A percentile compares a stretch with the other conserved stretches of the same genome.
Evolutionary conservation across 2,888 invertebrate species (phyloP).

Genomic region (Ornithoptera priamus): DNA sequence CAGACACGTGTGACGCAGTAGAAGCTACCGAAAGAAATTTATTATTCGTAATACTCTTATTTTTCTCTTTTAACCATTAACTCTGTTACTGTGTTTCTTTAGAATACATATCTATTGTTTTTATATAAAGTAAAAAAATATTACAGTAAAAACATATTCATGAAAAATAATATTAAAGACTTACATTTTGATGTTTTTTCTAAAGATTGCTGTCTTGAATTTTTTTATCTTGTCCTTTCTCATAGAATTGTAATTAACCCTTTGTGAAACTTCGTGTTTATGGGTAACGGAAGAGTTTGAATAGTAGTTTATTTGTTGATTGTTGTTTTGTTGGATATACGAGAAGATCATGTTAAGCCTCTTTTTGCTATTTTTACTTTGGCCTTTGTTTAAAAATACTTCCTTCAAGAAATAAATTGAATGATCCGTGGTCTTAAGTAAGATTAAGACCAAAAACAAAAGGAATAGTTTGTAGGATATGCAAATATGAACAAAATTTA

Average conservation of each 20-base stretch:
- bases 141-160: not conserved
- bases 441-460: conserved; percentile 53
- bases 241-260: conserved; percentile 53
- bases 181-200: conserved; percentile 69
- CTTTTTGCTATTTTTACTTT: conserved; percentile 7
- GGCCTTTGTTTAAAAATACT: conserved; percentile 5
- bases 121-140: not conserved
- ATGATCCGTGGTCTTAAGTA: conserved; percentile 50
- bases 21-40: not conserved
- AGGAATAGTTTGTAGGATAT: conserved; percentile 22
- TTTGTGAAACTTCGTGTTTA: conserved; percentile 50
- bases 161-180: conserved; percentile 38
- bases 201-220: conserved; percentile 57
- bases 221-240: conserved; percentile 67
- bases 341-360: conserved; percentile 63
- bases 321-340: conserved; percentile 49
- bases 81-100: not conserved
- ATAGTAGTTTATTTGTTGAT: conserved; percentile 49
- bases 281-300: conserved; percentile 41
- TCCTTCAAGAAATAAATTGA: conserved; percentile 32
- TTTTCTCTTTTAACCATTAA: not conserved
- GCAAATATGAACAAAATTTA: not conserved
- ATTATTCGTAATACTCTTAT: not conserved
- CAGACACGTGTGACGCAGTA: not conserved
- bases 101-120: not conserved